Base-by-base conservation (phyloP, 2,113 vertebrate species). In the Boleophthalmus pectinirostris region DNA sequence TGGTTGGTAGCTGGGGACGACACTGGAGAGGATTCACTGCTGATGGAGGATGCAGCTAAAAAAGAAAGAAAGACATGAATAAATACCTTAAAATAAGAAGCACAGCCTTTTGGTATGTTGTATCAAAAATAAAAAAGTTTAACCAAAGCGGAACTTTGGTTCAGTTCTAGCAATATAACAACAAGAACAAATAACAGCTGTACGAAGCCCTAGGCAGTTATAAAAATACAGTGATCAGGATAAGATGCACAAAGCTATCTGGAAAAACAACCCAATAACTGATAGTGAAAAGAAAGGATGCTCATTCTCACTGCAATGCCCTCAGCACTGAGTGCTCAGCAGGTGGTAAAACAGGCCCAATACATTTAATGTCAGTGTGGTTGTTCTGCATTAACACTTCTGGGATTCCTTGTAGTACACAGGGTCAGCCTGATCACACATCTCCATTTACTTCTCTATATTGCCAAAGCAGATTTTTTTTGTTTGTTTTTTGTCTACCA, bases 1-100 rank as follows among this genome's bases (percentile, higher is more conserved):
- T 99, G 98, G 90, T 99, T 99, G 89, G 98, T 98, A 89, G 97
- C 98, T 0, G 98, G 98, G 0, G 98, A 99, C 24, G 98, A 98
- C 83, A 98, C 97, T 0, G 97, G 98, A 46, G 97, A 99, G 0
- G 98, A 98, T 86, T 99, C 98, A 12, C 95, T 99, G 94, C 97
- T 99, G 93, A 99, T 97, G 11, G 98, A 99, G 53, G 98, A 99
- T 3, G 96, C 97, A 95, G 92, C 68, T 81, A 14, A 68, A 68
- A 38, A 77, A 47, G 38, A 43, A 43, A 43, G 38, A 80, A 21
- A 70, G 18, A 70, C 60, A 54, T 70, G 21, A 75, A 45, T 46
- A 57, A 68, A 23, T 43, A 46, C 18, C 51, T 20, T 3, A 72
- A n/a, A 69, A 12, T n/a, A 67, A 49, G 18, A 12, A 70, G n/a